Conservation (phyloP, 2,888 invertebrate genomes). For the Orthosia incerta region DNA sequence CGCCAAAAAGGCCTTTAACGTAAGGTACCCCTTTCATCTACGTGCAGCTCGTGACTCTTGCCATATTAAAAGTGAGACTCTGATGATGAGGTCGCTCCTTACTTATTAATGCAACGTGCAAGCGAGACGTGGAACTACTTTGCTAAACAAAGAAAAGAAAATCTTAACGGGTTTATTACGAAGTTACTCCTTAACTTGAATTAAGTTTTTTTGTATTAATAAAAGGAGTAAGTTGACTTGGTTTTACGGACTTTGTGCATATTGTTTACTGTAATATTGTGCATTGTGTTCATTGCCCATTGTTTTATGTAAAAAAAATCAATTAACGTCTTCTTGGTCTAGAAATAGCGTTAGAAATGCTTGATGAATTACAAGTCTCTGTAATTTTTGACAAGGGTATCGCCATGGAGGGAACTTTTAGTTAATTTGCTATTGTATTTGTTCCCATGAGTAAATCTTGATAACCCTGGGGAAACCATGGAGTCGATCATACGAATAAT, state of each 20-base stretch:
- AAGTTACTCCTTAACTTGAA: slow-evolving; percentile 47
- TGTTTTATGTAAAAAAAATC: slow-evolving; percentile 6
- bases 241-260: slow-evolving; percentile 19
- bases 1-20: slow-evolving; percentile 51
- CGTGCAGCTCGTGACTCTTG: slow-evolving; percentile 44
- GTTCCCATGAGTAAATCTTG: neutral
- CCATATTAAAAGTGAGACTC: slow-evolving; percentile 58
- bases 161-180: slow-evolving; percentile 40
- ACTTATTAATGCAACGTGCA: slow-evolving; percentile 62
- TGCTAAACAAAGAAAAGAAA: slow-evolving; percentile 52
- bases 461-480: neutral
- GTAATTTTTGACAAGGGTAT: no score
- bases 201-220: slow-evolving; percentile 54
- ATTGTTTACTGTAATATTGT: slow-evolving; percentile 19
- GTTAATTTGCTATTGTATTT: neutral
- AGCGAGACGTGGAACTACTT: slow-evolving; percentile 49
- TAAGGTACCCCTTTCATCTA: slow-evolving; percentile 55
- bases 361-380: no score
- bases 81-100: slow-evolving; percentile 58
- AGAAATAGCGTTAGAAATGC: no score
- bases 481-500: neutral
- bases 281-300: neutral
- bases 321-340: neutral
- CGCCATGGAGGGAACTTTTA: no score
- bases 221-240: slow-evolving; percentile 12